Base-by-base conservation (phyloP, 2,888 invertebrate species). In the Augochlorella aurata region DNA sequence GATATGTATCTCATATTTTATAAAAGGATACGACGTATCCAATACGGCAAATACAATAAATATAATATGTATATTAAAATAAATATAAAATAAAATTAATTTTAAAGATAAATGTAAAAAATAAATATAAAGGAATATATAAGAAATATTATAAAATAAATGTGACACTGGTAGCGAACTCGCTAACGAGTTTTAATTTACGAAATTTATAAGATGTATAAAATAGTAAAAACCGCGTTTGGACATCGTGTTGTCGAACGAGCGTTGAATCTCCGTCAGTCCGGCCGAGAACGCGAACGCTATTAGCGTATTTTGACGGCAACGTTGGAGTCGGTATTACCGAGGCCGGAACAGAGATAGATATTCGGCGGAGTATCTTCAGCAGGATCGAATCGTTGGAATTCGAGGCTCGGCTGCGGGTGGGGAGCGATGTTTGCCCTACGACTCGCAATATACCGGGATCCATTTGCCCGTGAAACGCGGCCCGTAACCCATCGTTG, bases 381-480 rank as follows among this genome's bases (percentile, higher is more conserved):
- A 9, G 49, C 49, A 38, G 21, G 38, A 21, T 8, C 54, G 66
- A 74, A 24, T 65, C 73, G 50, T 24, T 38, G 73, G 63, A 21
- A 65, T 50, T 52, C 45, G 61, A 44, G 54, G 61, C 58, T 21
- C 12, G 47, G 21, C 4, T 4, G 1, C n/a, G 12, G 54, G 54
- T 16, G 54, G 21, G 21, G 47, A 18, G 49, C 29, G 50, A 10
- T 45, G 45, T 44, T 65, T 65, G 24, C 44, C 18, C 24, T 24
- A 50, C 67, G 54, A 63, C 1, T 58, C 44, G 65, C 54, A 66
- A 74, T 73, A 68, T 63, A 72, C 50, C n/a, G 61, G 73, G 67
- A 81, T 79, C 79, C 79, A 65, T 81, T 81, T 82, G 58, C 54
- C 65, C 72, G 74, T 52, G 77, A 82, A 80, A 80, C 65, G 68